These are phyloP conservation scores for Stegana nigrithorax DNA, from an alignment of 2,888 invertebrate species.

Conservation along the genomic window DNA sequence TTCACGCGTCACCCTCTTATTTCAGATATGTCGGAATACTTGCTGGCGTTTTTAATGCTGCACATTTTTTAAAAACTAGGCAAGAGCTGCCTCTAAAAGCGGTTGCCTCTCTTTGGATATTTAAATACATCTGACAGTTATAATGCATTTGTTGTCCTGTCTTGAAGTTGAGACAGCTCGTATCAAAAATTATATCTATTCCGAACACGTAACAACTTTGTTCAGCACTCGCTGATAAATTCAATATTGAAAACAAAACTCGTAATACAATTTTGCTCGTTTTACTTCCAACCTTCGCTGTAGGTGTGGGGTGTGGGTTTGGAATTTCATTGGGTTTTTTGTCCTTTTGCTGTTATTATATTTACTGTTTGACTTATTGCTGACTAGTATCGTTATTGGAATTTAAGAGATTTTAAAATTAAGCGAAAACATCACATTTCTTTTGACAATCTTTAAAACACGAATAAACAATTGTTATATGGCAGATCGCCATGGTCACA, in stretches of 20 bases:
- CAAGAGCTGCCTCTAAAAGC: not conserved
- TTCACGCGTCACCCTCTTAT: not conserved
- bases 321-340: too few species aligned
- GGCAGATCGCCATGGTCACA: too few species aligned
- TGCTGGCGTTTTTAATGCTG: slow-evolving; percentile 48
- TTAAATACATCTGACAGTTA: slow-evolving; percentile 61
- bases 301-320: too few species aligned
- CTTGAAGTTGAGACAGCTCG: not conserved
- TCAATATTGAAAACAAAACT: slow-evolving; percentile 65
- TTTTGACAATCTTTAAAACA: too few species aligned
- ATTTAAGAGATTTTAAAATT: too few species aligned
- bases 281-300: too few species aligned
- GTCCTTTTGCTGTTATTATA: too few species aligned
- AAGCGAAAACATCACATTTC: too few species aligned
- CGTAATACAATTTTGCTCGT: slow-evolving; percentile 61
- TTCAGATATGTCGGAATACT: too few species aligned
- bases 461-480: too few species aligned
- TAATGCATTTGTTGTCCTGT: slow-evolving; percentile 42
- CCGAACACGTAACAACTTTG: slow-evolving; percentile 54
- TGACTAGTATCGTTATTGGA: too few species aligned
- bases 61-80: slow-evolving; percentile 23
- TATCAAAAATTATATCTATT: slow-evolving; percentile 41
- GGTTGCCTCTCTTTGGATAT: slow-evolving; percentile 36
- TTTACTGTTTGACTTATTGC: too few species aligned
- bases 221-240: slow-evolving; percentile 58